Percentiles rank a stretch among this genome's conserved stretches.
phyloP scores from a whole-genome alignment of 2,113 vertebrate species.

The Aepyceros melampus region DNA sequence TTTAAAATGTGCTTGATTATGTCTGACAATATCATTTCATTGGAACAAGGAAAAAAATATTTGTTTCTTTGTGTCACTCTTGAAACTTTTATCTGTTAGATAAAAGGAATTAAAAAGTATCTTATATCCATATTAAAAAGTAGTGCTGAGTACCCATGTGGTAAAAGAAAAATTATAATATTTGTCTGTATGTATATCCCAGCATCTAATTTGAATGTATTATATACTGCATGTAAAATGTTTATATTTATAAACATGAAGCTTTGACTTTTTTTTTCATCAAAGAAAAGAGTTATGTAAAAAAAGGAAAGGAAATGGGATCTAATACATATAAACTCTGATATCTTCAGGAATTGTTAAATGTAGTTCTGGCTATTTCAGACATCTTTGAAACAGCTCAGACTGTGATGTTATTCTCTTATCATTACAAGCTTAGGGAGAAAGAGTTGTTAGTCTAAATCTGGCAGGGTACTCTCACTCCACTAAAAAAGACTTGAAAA shows the following conservation, averaged over 20 bases:
- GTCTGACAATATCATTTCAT: background rate
- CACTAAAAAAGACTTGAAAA: background rate
- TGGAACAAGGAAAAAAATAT: background rate
- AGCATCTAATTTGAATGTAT: background rate
- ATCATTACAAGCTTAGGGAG: background rate
- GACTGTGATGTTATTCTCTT: background rate
- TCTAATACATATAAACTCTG: background rate
- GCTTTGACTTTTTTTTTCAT: background rate
- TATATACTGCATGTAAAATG: background rate
- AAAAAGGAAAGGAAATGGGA: background rate
- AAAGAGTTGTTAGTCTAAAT: background rate
- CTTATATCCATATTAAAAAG: background rate
- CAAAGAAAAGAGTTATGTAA: background rate
- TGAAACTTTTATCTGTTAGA: background rate
- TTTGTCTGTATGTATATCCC: background rate
- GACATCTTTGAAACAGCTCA: background rate
- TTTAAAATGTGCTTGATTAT: background rate
- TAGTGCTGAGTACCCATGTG: background rate
- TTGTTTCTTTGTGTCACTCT: background rate
- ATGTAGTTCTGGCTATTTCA: background rate
- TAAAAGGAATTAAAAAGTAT: background rate
- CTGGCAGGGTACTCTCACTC: background rate
- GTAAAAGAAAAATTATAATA: background rate
- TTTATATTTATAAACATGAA: background rate
- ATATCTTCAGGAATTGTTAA: background rate